A percentile compares a stretch with the other conserved stretches of the same genome.
Evolutionary conservation across 2,797 vertebrate species (phyloP).

Genomic region (Pyrocephalus nanus): DNA sequence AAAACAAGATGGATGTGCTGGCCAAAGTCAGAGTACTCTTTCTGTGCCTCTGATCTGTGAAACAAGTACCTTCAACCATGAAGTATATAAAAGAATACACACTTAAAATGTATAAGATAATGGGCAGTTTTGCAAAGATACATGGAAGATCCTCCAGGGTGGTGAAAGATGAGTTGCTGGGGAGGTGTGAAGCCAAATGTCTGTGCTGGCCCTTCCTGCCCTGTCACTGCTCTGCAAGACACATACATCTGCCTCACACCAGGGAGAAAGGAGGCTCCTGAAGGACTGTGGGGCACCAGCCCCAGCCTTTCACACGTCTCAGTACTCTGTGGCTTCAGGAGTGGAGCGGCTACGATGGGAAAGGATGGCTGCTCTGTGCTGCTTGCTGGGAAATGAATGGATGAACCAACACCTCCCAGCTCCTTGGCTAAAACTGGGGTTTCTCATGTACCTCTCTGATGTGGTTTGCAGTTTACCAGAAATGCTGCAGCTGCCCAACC

Average conservation of each 20-base stretch:
- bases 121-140: neutral
- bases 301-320: neutral
- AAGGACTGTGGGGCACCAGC: neutral
- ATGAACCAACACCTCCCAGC: neutral
- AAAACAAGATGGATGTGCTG: neutral
- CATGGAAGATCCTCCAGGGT: neutral
- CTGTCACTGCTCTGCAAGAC: neutral
- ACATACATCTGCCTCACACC: neutral
- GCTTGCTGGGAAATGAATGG: neutral
- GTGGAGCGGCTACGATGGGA: neutral
- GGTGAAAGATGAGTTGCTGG: neutral
- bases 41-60: neutral
- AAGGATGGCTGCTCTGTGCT: neutral
- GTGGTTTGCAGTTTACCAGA: slow-evolving; percentile 46
- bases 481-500: neutral
- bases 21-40: neutral
- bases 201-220: neutral
- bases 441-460: slow-evolving; percentile 21
- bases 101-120: neutral
- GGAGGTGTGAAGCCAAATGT: neutral
- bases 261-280: neutral
- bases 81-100: neutral
- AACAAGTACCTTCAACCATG: neutral
- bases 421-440: neutral
- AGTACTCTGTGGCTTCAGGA: neutral